Evolutionary conservation across 2,888 invertebrate genomes (phyloP).

Genomic region (Gasteruption jaculator): DNA sequence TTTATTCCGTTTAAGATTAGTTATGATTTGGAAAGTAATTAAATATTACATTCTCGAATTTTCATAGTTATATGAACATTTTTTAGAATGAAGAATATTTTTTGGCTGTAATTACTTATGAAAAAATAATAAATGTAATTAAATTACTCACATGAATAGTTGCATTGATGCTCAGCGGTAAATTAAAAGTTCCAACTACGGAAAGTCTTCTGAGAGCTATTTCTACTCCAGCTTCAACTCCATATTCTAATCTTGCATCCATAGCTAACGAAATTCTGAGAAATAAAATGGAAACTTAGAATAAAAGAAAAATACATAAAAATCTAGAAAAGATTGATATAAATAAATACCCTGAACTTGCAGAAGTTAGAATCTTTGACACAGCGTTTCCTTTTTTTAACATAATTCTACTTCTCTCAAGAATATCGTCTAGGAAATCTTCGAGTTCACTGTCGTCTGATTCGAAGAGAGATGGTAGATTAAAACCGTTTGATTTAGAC

Average conservation of each 20-base stretch:
- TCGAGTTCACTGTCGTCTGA: constrained; percentile 81
- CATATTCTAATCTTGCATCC: constrained; percentile 75
- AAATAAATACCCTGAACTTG: constrained; percentile 38
- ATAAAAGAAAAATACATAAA: constrained; percentile 2
- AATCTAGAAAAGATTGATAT: not conserved
- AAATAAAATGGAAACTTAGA: constrained; percentile 23
- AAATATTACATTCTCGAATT: not conserved
- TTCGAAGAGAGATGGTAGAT: constrained; percentile 68
- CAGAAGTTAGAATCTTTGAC: constrained; percentile 44
- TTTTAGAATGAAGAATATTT: too few relatives aligned
- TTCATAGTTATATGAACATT: not conserved
- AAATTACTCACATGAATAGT: constrained; percentile 48
- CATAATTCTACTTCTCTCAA: constrained; percentile 60
- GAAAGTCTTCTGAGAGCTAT: constrained; percentile 69
- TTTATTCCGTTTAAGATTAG: too few relatives aligned
- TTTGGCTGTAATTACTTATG: too few relatives aligned
- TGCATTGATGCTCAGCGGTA: constrained; percentile 57
- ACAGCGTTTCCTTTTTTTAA: constrained; percentile 54
- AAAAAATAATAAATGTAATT: constrained; percentile 22
- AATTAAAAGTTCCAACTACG: constrained; percentile 62
- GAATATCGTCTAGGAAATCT: constrained; percentile 68
- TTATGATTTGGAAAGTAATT: not conserved
- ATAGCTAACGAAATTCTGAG: constrained; percentile 64
- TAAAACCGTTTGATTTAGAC: constrained; percentile 50
- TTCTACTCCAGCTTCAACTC: constrained; percentile 74